Conservation (phyloP, 2,888 invertebrate species). For the Eupithecia exiguata region DNA sequence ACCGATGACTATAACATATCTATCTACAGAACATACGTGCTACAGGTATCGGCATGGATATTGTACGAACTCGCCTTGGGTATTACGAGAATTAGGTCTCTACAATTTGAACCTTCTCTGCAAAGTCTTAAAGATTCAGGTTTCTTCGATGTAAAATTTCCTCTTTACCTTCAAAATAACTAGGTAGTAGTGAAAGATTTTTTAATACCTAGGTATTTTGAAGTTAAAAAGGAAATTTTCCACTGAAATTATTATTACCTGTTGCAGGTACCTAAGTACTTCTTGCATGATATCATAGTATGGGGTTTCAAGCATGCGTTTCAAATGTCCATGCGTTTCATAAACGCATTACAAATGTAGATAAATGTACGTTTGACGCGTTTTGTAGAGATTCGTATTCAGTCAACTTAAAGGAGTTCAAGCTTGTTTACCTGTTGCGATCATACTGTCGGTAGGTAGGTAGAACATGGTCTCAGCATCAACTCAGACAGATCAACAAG, state of each 20-base stretch:
- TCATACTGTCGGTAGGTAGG: not conserved
- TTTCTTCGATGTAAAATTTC: too few relatives aligned
- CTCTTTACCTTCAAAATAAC: too few relatives aligned
- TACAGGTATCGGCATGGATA: not conserved
- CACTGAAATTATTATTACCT: not conserved
- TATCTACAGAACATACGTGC: not conserved
- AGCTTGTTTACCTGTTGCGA: not conserved
- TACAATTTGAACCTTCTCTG: not conserved
- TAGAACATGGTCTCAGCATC: not conserved
- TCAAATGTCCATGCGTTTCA: too few relatives aligned
- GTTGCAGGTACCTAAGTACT: too few relatives aligned
- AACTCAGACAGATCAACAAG: slow-evolving; percentile 3
- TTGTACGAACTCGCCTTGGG: not conserved
- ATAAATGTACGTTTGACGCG: not conserved
- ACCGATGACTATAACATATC: slow-evolving; percentile 1
- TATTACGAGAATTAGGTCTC: not conserved
- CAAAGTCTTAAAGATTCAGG: not conserved
- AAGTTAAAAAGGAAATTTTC: too few relatives aligned
- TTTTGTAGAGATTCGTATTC: not conserved
- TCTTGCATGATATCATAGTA: not conserved
- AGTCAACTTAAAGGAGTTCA: not conserved
- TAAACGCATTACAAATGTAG: not conserved
- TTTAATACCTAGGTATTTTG: too few relatives aligned
- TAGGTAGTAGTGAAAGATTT: too few relatives aligned
- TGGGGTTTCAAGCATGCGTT: not conserved